Evolutionary conservation across 2,113 vertebrate species (phyloP).

Genomic region (Oenanthe oenanthe): DNA sequence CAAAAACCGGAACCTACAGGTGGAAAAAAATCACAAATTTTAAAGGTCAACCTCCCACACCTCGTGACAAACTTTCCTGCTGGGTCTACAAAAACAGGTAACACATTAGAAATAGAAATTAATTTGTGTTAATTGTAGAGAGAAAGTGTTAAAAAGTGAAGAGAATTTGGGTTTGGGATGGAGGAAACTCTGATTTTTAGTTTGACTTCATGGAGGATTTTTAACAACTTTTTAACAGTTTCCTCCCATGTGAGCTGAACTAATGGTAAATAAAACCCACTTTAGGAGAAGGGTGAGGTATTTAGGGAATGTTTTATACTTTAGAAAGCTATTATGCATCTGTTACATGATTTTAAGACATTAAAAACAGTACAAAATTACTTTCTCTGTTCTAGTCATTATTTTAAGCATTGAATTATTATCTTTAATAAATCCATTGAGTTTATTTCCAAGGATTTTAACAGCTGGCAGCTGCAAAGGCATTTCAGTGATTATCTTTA

Average conservation of each 20-base stretch:
- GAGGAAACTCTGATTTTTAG: neutral
- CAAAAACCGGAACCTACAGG: constrained; percentile 80
- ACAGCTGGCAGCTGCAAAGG: neutral
- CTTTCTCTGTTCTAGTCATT: accelerated
- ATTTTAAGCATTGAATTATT: neutral
- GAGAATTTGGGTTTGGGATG: neutral
- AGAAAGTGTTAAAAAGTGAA: neutral
- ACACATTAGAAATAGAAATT: neutral
- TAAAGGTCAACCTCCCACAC: constrained; percentile 86
- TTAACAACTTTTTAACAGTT: neutral
- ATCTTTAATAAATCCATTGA: neutral
- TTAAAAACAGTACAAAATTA: neutral
- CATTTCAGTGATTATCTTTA: neutral
- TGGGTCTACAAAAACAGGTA: constrained; percentile 92
- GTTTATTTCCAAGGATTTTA: neutral
- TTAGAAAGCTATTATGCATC: neutral
- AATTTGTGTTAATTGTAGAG: neutral
- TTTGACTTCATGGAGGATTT: neutral
- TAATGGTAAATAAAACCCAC: neutral
- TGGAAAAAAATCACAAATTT: constrained; percentile 85
- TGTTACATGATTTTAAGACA: accelerated
- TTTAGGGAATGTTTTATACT: neutral
- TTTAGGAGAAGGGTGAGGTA: neutral
- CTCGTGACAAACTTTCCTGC: constrained; percentile 93
- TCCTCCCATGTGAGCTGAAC: neutral